phyloP scores from a whole-genome alignment of 2,113 vertebrate species.

The Recurvirostra avosetta region DNA sequence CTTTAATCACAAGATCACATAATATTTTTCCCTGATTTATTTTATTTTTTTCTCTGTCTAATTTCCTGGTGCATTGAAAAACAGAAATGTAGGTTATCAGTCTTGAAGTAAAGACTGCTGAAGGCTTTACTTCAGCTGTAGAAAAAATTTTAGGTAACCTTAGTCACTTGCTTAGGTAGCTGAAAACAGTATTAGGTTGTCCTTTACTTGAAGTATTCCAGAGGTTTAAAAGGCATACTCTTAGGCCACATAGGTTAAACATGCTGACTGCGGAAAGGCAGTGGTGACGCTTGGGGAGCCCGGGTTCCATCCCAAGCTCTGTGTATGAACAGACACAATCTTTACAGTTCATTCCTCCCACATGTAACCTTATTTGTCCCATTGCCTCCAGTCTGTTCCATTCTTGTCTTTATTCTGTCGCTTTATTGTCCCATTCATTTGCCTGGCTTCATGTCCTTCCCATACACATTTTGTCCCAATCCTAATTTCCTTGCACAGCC shows the following conservation, averaged over 20 bases:
- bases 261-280: background rate
- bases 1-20: background rate
- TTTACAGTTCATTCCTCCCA: background rate
- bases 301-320: background rate
- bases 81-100: background rate
- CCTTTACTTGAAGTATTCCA: background rate
- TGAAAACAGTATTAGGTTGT: background rate
- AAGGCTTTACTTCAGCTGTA: background rate
- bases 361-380: background rate
- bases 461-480: accelerated
- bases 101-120: background rate
- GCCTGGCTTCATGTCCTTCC: background rate
- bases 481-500: background rate
- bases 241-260: background rate
- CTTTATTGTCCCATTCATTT: background rate
- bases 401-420: background rate
- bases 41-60: background rate
- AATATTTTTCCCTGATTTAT: background rate
- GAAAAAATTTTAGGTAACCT: background rate
- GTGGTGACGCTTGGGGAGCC: background rate
- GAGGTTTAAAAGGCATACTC: background rate
- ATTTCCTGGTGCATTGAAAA: background rate
- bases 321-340: background rate
- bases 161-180: background rate
- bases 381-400: background rate